A percentile compares a stretch with the other conserved stretches of the same genome.
Evolutionary conservation across 2,888 invertebrate species (phyloP).

Genomic region (Himalopsyche anomala): DNA sequence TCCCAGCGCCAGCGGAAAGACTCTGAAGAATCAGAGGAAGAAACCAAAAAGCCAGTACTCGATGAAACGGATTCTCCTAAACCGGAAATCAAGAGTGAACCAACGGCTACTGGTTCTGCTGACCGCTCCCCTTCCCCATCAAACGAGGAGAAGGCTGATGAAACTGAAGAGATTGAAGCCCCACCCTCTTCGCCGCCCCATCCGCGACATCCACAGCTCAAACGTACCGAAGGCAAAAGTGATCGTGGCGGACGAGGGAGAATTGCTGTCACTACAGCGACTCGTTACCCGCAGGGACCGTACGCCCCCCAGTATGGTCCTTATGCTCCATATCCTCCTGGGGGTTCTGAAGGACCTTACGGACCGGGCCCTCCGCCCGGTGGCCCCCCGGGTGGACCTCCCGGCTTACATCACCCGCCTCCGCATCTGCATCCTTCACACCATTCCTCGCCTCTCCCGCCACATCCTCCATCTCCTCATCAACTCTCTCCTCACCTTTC

Average conservation of each 20-base stretch:
- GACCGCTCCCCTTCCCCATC: conserved; percentile 62
- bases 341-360: conserved; percentile 58
- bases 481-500: conserved; percentile 53
- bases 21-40: conserved; percentile 46
- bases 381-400: conserved; percentile 67
- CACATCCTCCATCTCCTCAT: conserved; percentile 46
- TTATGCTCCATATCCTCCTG: conserved; percentile 74
- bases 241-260: conserved; percentile 72
- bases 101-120: conserved; percentile 64
- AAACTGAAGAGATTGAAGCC: neutral
- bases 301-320: conserved; percentile 75
- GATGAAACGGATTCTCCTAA: conserved; percentile 22
- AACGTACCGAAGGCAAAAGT: conserved; percentile 74
- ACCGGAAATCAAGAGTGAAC: conserved; percentile 75
- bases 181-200: conserved; percentile 67
- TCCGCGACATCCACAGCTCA: conserved; percentile 72
- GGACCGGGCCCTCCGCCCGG: conserved; percentile 64
- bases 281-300: conserved; percentile 73
- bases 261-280: conserved; percentile 68
- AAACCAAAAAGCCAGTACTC: conserved; percentile 33
- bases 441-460: conserved; percentile 50
- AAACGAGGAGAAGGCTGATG: conserved; percentile 55
- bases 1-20: conserved; percentile 42
- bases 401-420: conserved; percentile 68
- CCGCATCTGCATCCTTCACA: conserved; percentile 54